Evolutionary conservation across 2,797 vertebrate species (phyloP).

Genomic region (Syngnathus rostellatus): DNA sequence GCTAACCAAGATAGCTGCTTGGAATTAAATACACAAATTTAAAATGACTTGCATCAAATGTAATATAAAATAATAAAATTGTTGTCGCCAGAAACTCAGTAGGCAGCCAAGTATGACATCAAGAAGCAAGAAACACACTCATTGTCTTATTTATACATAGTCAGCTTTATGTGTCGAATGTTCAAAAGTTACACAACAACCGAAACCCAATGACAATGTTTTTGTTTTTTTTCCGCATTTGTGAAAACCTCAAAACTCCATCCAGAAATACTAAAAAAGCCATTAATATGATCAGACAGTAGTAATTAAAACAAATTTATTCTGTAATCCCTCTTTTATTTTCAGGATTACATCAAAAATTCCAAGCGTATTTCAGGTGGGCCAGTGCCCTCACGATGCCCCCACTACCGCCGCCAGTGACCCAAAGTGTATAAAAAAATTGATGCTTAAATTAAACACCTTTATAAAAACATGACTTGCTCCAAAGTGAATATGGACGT

Average conservation of each 20-base stretch:
- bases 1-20: too few relatives aligned
- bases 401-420: neutral
- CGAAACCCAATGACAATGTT: neutral
- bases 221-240: too few relatives aligned
- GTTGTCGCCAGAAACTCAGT: slow-evolving; percentile 49
- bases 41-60: slow-evolving; percentile 17
- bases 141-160: slow-evolving; percentile 13
- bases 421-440: slow-evolving; percentile 63
- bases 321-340: too few relatives aligned
- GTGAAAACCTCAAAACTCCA: too few relatives aligned
- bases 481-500: slow-evolving; percentile 61
- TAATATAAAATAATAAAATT: slow-evolving; percentile 61
- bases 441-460: slow-evolving; percentile 60
- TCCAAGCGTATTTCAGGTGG: too few relatives aligned
- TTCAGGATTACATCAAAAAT: too few relatives aligned
- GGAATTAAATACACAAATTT: too few relatives aligned
- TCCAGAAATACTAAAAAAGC: too few relatives aligned
- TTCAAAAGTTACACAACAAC: neutral
- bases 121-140: slow-evolving; percentile 36
- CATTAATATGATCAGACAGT: too few relatives aligned
- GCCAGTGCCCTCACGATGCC: too few relatives aligned
- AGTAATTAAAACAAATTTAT: too few relatives aligned
- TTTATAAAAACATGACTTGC: slow-evolving; percentile 60
- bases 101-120: slow-evolving; percentile 62
- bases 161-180: slow-evolving; percentile 2